Base-by-base conservation (phyloP, 2,113 vertebrate genomes). In the Tyto alba region DNA sequence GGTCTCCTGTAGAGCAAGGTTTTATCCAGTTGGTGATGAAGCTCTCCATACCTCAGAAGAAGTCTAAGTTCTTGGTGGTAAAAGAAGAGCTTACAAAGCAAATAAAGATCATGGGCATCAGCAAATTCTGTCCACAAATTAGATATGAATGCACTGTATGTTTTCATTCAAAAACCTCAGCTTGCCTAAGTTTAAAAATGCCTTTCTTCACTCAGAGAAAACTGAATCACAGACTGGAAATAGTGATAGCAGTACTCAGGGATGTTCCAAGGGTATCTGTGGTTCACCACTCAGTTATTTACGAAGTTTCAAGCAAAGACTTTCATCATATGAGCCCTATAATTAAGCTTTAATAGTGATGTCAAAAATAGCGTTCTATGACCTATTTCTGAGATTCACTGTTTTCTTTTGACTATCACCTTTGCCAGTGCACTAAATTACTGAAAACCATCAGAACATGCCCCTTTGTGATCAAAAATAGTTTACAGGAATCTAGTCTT, bases 51-150 rank as follows among this genome's bases (percentile, higher is more conserved):
- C 36, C 72, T 96, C 92, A 84, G 75, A 78, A 88, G 74, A 68
- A 93, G 87, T 4, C 60, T 48, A 94, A 89, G 85, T 77, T 95
- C 95, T 95, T 73, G 32, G 82, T 86, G 96, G 97, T 64, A 69
- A 64, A 85, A 82, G 90, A 95, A 98, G 90, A 85, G 97, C 97
- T 98, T 98, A 97, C 96, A 76, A 92, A 98, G 98, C 98, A 98
- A 95, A 94, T 94, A 89, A 93, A 86, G 89, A 97, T 25, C 73
- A 84, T 29, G 72, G 77, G 75, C 95, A 96, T 98, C 97, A 98
- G 98, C 97, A 43, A 66, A 97, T 97, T 98, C 90, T 93, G 53
- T 82, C 98, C 98, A 97, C 98, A 98, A 98, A 98, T 98, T 97
- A 97, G 91, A 97, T 94, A 96, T 7, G 62, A 97, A 97, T 85